Base-by-base conservation (phyloP, 2,888 invertebrate species). In the Dinocampus coccinellae region DNA sequence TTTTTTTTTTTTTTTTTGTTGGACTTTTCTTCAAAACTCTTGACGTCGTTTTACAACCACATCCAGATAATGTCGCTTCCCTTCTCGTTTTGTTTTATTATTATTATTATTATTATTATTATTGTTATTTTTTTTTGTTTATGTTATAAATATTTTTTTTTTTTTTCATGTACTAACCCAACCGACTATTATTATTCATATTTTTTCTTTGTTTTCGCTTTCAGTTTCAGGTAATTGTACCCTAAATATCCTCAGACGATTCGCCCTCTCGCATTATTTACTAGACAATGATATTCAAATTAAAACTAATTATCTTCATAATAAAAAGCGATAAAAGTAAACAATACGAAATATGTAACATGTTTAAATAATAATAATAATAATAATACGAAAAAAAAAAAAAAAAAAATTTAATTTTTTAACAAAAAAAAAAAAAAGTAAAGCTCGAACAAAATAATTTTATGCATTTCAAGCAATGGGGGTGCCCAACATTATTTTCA, bases 401-500 rank as follows among this genome's bases (percentile, higher is more conserved):
- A 29, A 4, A 4, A 29, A 29, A 29, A 29, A 29, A 29, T 29
- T 4, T 7, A 3, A 29, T 4, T 4, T 29, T 4, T 29, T 4
- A 29, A 3, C 2, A 39, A 39, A 39, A 13, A 3, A 39, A 42
- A 42, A 42, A 47, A 4, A 47, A 47, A 7, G 16, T n/a, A 16
- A 20, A n/a, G n/a, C 47, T 29, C 7, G 7, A 29, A 29, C 7
- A 29, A 16, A 58, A 33, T 58, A n/a, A 58, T 39, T 55, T 63
- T 34, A 16, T 24, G 16, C 6, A 22, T 61, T 13, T 29, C 53
- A 36, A 24, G 65, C 70, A 70, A 72, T 47, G 70, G 68, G 64
- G 74, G 72, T 57, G 76, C 74, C 76, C 70, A 72, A 69, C 72
- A 63, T 74, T 70, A 72, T 74, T 78, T 79, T 81, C 80, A 77